phyloP scores from a whole-genome alignment of 2,113 vertebrate species.

The Zapus hudsonius region DNA sequence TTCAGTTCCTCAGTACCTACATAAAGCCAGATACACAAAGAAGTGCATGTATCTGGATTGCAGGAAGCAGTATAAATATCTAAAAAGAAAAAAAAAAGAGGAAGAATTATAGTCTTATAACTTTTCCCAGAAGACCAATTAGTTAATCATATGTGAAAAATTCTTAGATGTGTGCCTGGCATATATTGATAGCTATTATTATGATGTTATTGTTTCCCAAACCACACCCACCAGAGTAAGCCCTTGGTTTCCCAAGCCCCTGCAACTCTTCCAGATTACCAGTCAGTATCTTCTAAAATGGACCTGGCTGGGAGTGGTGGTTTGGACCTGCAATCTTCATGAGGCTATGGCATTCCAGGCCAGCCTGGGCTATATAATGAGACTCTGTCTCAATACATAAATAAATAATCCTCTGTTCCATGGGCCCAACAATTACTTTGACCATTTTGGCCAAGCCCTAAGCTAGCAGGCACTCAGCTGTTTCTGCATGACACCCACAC shows the following conservation, averaged over 20 bases:
- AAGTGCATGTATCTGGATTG: too few species aligned
- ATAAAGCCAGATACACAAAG: too few species aligned
- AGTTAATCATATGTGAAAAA: not conserved
- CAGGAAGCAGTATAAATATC: too few species aligned
- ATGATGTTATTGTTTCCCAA: not conserved
- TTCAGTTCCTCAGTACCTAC: too few species aligned
- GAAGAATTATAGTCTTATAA: accelerated
- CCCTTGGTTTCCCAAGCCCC: not conserved
- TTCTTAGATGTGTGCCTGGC: not conserved
- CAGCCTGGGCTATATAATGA: not conserved
- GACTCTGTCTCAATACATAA: not conserved
- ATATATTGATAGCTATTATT: accelerated
- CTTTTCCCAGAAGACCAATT: not conserved
- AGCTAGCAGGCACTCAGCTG: not conserved
- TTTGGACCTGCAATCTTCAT: not conserved
- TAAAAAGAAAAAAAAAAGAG: too few species aligned
- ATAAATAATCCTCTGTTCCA: not conserved
- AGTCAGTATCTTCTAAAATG: not conserved
- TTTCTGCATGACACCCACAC: accelerated
- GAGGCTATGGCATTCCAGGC: not conserved
- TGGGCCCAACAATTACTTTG: not conserved
- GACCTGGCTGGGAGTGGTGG: not conserved
- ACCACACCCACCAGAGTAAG: accelerated
- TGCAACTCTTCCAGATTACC: not conserved
- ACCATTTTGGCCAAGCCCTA: not conserved